Conservation (phyloP, 2,797 vertebrate genomes). For the Eupleurogrammus muticus region DNA sequence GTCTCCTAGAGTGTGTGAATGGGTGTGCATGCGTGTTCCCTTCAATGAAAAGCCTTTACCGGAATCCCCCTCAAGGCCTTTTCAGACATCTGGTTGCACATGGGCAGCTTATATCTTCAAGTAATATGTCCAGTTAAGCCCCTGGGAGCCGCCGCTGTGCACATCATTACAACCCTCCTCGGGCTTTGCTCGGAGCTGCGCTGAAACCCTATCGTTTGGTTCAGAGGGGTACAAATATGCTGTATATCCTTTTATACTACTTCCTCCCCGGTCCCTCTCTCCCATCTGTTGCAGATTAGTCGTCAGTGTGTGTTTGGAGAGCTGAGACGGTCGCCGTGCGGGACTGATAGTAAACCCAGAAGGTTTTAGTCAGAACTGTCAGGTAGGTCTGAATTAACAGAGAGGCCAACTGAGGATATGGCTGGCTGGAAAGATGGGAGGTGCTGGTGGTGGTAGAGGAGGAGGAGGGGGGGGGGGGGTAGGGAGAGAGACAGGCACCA, state of each 20-base stretch:
- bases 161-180: constrained; percentile 64
- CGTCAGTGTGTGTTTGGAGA: constrained; percentile 73
- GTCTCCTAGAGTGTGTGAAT: constrained; percentile 28
- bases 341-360: constrained; percentile 77
- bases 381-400: constrained; percentile 78
- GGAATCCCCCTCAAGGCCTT: constrained; percentile 40
- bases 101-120: constrained; percentile 61
- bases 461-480: not conserved
- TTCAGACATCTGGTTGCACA: constrained; percentile 68
- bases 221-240: constrained; percentile 71
- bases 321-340: constrained; percentile 58
- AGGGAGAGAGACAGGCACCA: constrained; percentile 13
- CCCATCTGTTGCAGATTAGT: constrained; percentile 82
- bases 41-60: constrained; percentile 37
- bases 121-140: constrained; percentile 66
- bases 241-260: constrained; percentile 71
- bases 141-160: constrained; percentile 52
- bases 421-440: constrained; percentile 39
- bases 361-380: constrained; percentile 78
- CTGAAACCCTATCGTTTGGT: constrained; percentile 74
- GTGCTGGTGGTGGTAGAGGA: too few relatives aligned
- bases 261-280: constrained; percentile 61
- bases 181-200: constrained; percentile 51
- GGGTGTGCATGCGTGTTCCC: constrained; percentile 20
- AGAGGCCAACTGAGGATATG: constrained; percentile 77